Evolutionary conservation across 2,113 vertebrate genomes (phyloP).

Genomic region (Centrocercus urophasianus): DNA sequence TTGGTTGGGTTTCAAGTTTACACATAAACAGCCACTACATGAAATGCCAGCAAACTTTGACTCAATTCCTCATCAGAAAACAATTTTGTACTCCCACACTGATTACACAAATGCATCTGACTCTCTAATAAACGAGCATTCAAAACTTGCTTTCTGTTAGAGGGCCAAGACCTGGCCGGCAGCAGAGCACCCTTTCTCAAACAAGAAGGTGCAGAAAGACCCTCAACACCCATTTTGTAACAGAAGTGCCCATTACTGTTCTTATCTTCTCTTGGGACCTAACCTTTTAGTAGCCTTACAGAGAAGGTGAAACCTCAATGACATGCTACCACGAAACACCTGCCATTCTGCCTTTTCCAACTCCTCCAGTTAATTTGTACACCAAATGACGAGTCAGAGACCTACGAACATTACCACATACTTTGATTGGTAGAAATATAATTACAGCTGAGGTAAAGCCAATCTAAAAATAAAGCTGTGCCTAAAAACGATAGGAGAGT

Average conservation of each 20-base stretch:
- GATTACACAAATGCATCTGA: constrained; percentile 54
- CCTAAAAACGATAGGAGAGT: constrained; percentile 27
- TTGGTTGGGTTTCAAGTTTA: constrained; percentile 58
- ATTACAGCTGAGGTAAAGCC: constrained; percentile 31
- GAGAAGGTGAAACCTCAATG: neutral
- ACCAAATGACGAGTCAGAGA: constrained; percentile 29
- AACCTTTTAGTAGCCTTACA: neutral
- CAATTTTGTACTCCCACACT: constrained; percentile 57
- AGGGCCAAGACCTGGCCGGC: neutral
- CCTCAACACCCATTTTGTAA: neutral
- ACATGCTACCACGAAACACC: constrained; percentile 1
- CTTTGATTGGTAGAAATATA: constrained; percentile 20
- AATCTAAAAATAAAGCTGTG: constrained; percentile 60
- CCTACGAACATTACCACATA: constrained; percentile 11
- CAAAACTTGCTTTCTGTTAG: neutral
- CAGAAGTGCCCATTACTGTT: neutral
- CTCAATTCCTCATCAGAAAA: constrained; percentile 62
- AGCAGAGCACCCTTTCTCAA: neutral
- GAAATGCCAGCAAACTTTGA: constrained; percentile 16
- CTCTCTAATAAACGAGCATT: constrained; percentile 39
- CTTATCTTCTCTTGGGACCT: neutral
- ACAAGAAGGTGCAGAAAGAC: neutral
- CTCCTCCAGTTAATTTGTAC: constrained; percentile 17
- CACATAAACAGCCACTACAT: constrained; percentile 43
- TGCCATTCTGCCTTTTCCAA: constrained; percentile 40